Conservation (phyloP, 1,140 invertebrate genomes). For the Hormaphis cornu region DNA sequence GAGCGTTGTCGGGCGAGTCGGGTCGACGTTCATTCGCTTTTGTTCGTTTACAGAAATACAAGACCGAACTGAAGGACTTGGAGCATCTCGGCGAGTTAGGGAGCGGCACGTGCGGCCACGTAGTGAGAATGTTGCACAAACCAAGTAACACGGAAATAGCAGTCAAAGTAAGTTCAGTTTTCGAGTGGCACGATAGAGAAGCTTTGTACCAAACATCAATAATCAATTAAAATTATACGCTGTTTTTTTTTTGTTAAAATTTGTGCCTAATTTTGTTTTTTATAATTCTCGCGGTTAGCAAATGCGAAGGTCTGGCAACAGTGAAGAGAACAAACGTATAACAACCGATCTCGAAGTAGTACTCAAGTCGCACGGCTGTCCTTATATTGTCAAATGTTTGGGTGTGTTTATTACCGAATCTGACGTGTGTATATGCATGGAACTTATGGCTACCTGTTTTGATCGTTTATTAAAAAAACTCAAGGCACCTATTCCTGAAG, state of each 20-base stretch:
- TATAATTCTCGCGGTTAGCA: constrained; percentile 53
- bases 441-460: constrained; percentile 95
- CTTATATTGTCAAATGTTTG: constrained; percentile 91
- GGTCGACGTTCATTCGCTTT: constrained; percentile 12
- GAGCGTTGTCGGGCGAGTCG: constrained; percentile 14
- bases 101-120: constrained; percentile 93
- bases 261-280: background rate
- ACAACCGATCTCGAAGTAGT: constrained; percentile 98
- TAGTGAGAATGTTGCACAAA: constrained; percentile 90
- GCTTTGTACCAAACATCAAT: too few species aligned
- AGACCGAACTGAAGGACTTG: constrained; percentile 77
- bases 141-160: constrained; percentile 77
- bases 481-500: constrained; percentile 80
- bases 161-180: constrained; percentile 64
- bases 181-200: background rate
- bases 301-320: constrained; percentile 93
- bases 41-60: constrained; percentile 51
- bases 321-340: constrained; percentile 94
- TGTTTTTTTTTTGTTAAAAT: too few species aligned
- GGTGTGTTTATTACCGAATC: constrained; percentile 93
- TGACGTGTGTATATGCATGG: constrained; percentile 87
- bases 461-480: constrained; percentile 88
- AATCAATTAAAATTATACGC: too few species aligned
- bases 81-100: constrained; percentile 84
- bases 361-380: constrained; percentile 90